Evolutionary conservation across 2,113 vertebrate genomes (phyloP), one percentile per base, ranked within the genome.

Genomic region (Pycnonotus jocosus): DNA sequence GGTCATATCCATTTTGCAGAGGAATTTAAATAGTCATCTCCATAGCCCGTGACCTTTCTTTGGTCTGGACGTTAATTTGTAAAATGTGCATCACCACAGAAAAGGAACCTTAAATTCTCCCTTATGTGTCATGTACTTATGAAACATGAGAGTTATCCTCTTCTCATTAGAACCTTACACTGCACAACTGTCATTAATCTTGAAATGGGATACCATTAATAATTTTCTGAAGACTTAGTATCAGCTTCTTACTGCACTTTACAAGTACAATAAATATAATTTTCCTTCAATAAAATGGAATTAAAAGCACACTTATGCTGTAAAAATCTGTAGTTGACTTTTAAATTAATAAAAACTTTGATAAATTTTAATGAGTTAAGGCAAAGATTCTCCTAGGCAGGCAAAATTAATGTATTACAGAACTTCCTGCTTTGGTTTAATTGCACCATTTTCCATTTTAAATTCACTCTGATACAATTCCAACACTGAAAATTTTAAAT

Each of bases 281-380:
- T 92, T 93, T 70, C 4, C 0, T 73, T 81, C 71, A 94, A 64
- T 84, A 88, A 92, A 93, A 86, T 58, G 30, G 30, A 92, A 92
- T 70, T 82, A 80, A 91, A n/a, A 48, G 27, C 35, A 77, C 24
- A 58, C 3, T 86, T 66, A 73, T 25, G 53, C 25, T 71, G 48
- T 81, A 93, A 93, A 89, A 89, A 54, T 68, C 56, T 86, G 35
- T 40, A 84, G 51, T 5, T 18, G 31, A n/a, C 37, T 88, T 90
- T 40, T 91, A 84, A 91, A 91, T 71, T 70, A 66, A 86, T 73
- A 86, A 91, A 88, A 83, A 28, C 30, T 53, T 83, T 81, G 56
- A 84, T 66, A 81, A 81, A 78, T 77, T 91, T 92, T 95, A 93
- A 91, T 86, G 72, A 92, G 51, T 19, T 56, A 58, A 60, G 18